Percentiles rank a stretch among this genome's conserved stretches.
phyloP scores from a whole-genome alignment of 2,888 invertebrate genomes.

The Callinectes sapidus region DNA sequence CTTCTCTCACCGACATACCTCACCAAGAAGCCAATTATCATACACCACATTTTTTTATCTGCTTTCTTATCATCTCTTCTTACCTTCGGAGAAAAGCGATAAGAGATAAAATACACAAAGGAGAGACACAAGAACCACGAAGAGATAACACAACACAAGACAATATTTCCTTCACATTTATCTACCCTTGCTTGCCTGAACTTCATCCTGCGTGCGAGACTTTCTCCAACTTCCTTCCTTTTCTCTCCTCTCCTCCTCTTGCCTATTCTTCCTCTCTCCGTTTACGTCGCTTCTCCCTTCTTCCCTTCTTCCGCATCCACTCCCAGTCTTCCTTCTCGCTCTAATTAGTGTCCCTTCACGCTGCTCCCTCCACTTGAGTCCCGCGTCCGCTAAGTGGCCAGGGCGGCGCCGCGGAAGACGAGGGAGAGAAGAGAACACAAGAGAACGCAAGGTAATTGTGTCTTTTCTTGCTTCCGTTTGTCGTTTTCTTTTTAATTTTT shows the following conservation, averaged over 20 bases:
- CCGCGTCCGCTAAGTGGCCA: conserved; percentile 29
- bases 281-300: neutral
- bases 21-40: neutral
- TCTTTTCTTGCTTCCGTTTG: neutral
- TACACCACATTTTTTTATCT: neutral
- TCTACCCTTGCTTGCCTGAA: neutral
- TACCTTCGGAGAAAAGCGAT: neutral
- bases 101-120: neutral
- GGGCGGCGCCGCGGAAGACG: neutral
- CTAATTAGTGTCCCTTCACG: conserved; percentile 20
- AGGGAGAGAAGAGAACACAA: neutral
- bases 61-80: neutral
- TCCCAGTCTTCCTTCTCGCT: conserved; percentile 19
- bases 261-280: neutral
- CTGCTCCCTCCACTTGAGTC: neutral
- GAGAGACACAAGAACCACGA: neutral
- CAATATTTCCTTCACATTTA: neutral
- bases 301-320: conserved; percentile 27
- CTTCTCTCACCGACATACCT: neutral
- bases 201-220: conserved; percentile 1
- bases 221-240: conserved; percentile 5
- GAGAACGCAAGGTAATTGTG: neutral
- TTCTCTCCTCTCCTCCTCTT: neutral
- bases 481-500: neutral
- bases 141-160: neutral